Evolutionary conservation across 2,797 vertebrate species (phyloP), one percentile per base, ranked within the genome.

Genomic region (Sparus aurata): DNA sequence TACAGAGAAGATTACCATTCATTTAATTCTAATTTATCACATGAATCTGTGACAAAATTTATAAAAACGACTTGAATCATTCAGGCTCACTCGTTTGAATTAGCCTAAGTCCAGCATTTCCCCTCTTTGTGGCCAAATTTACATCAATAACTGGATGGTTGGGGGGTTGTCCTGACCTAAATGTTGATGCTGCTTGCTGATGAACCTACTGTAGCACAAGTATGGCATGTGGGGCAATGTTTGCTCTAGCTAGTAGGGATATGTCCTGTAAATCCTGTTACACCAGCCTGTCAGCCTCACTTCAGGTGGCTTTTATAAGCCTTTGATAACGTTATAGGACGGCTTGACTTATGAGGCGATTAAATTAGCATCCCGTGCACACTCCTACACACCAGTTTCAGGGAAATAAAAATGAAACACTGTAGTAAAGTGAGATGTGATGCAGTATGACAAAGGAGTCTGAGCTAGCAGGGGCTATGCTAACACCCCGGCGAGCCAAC

Each of bases 201-300:
- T 75, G 79, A 79, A 76, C 45, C 53, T 72, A 77, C 73, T 72
- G 65, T n/a, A 84, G 15, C 63, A 70, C 54, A 74, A 60, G 47
- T 77, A 50, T 85, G 64, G 54, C 80, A 81, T 79, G 77, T 77
- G 79, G 68, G 77, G 41, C 64, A 73, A n/a, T 66, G 69, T 80
- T 81, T 78, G 73, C 62, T 79, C 15, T 67, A 55, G 79, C 77
- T 69, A 50, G 71, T 62, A 79, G 84, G 74, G 85, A 77, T 69
- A 72, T 62, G 83, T 84, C 94, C 83, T 83, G 91, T 83, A 91
- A 90, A 94, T 93, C 94, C 92, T 90, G 95, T 95, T 93, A 75
- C 88, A 89, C 94, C 90, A 87, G 92, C 92, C 82, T 83, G 81
- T 68, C 89, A 80, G 80, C 75, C 70, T 89, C 79, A 65, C 80